Conservation (phyloP, 2,888 invertebrate genomes). For the Folsomia manolachei region DNA sequence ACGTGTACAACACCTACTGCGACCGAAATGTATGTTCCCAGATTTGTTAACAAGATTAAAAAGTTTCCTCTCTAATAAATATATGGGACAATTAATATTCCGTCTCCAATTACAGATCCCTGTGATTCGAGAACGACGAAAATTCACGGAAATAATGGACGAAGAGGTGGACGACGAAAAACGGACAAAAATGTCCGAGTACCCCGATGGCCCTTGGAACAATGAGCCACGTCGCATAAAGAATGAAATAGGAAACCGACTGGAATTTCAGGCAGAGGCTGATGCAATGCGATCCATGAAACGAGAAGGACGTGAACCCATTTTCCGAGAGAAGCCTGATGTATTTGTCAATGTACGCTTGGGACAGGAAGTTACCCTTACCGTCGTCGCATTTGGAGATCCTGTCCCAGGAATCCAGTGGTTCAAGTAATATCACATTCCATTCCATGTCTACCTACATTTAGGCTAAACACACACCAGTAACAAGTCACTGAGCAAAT, state of each 20-base stretch:
- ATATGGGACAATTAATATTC: too few species aligned
- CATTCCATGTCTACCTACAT: too few species aligned
- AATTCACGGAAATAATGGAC: constrained; percentile 92
- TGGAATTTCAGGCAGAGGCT: constrained; percentile 82
- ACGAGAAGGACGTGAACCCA: constrained; percentile 60
- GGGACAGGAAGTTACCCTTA: constrained; percentile 64
- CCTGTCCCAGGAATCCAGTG: constrained; percentile 83
- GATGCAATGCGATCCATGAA: constrained; percentile 78
- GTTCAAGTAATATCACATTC: constrained; percentile 65
- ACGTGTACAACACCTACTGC: constrained; percentile 42
- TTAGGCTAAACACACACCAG: too few species aligned
- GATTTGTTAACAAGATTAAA: background rate
- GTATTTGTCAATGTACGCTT: constrained; percentile 74
- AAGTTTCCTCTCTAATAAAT: too few species aligned
- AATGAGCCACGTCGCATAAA: constrained; percentile 63
- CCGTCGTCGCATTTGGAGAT: constrained; percentile 81
- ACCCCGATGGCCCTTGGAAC: constrained; percentile 39
- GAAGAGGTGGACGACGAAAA: constrained; percentile 91
- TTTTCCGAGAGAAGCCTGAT: constrained; percentile 89
- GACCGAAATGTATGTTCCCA: constrained; percentile 45
- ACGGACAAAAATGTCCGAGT: constrained; percentile 58
- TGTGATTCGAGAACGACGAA: constrained; percentile 80
- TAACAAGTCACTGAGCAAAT: too few species aligned
- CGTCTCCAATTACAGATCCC: too few species aligned
- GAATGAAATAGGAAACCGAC: constrained; percentile 78